These are phyloP conservation scores for Cuniculus paca DNA, from an alignment of 2,797 vertebrate species.

Conservation along the genomic window DNA sequence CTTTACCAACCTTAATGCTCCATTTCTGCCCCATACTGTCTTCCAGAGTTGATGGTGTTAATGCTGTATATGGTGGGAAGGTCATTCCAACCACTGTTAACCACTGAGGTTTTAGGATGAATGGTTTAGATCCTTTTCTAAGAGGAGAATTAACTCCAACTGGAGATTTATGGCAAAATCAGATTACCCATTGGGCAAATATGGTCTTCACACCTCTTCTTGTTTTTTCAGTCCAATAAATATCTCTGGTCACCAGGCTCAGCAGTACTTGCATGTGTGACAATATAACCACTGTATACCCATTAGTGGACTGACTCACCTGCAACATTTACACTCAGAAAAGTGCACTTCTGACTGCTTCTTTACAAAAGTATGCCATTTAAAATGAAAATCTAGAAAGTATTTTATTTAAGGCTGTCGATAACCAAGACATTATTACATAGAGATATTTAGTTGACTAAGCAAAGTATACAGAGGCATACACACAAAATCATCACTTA, in stretches of 20 bases:
- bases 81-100: no score
- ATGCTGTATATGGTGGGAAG: fast-evolving
- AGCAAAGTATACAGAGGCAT: constrained; percentile 48
- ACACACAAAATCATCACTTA: constrained; percentile 55
- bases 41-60: fast-evolving
- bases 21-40: no score
- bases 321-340: neutral
- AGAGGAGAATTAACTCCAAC: neutral
- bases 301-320: neutral
- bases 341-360: neutral
- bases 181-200: neutral
- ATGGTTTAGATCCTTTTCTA: neutral
- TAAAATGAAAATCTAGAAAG: constrained; percentile 34
- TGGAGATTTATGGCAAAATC: neutral
- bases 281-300: neutral
- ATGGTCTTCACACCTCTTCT: neutral
- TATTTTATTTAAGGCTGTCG: constrained; percentile 55
- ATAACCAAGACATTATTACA: constrained; percentile 69
- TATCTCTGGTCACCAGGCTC: neutral
- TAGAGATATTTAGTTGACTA: constrained; percentile 73
- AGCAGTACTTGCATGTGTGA: neutral
- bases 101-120: neutral
- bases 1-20: neutral
- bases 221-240: neutral
- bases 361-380: constrained; percentile 42